Evolutionary conservation across 2,888 invertebrate genomes (phyloP), one percentile per base, ranked within the genome.

Genomic region (Leptothorax acervorum): DNA sequence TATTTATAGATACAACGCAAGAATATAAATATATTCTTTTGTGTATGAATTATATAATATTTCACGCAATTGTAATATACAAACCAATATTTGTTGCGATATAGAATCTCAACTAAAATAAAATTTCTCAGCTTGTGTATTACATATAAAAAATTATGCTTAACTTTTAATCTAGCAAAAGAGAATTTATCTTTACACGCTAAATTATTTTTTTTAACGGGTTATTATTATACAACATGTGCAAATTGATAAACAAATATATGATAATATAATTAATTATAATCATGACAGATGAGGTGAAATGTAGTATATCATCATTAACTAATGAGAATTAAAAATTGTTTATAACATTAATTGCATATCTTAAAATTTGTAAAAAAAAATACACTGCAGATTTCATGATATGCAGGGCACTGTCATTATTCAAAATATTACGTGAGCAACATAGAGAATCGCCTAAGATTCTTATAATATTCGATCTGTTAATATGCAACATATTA

Each of bases 121-220:
- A 68, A 68, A 66, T 68, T 53, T 68, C 28, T 39, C 11, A 65
- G 15, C 12, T 74, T 62, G 28, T 18, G 18, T 55, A 6, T 35
- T 75, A 31, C 18, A 15, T 53, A 45, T 28, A 42, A 48, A 23
- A 39, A 28, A 66, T 18, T 66, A 11, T 18, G 53, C 18, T 18
- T 28, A 55, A 68, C 6, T 78, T 66, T 39, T 53, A 75, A 65
- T 35, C 11, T 45, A 48, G 0, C 12, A 76, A 28, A 53, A 42
- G 11, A 53, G 35, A 73, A 63, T 51, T 55, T 51, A 31, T 65
- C 11, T 28, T 23, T 65, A 45, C 28, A 60, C n/a, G 28, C 12
- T 60, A 78, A 84, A 70, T 28, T 81, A 78, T 83, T 82, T 78
- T 82, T 81, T 48, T 87, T 6, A 73, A 84, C 57, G 39, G 45